These are phyloP conservation scores for Eulemur rufifrons DNA, from an alignment of 2,113 vertebrate genomes.

Conservation along the genomic window DNA sequence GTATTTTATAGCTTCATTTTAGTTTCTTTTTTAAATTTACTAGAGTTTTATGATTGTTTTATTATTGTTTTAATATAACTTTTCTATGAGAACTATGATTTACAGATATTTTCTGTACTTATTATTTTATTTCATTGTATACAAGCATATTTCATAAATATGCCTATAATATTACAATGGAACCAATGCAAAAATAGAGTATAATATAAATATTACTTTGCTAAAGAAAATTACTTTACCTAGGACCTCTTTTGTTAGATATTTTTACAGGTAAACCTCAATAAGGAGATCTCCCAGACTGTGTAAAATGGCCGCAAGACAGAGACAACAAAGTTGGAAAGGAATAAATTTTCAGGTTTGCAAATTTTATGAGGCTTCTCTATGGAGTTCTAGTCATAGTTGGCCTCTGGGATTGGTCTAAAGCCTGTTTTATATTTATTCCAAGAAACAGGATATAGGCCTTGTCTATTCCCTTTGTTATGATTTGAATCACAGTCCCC, in stretches of 20 bases:
- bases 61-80: slow-evolving; percentile 10
- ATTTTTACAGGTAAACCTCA: not conserved
- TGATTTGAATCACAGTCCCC: not conserved
- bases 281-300: not conserved
- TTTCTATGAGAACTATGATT: not conserved
- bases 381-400: not conserved
- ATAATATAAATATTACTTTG: slow-evolving; percentile 22
- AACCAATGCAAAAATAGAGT: not conserved
- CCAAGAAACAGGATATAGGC: not conserved
- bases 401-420: not conserved
- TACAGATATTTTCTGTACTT: not conserved
- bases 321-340: not conserved
- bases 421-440: not conserved
- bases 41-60: not conserved
- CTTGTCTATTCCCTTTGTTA: not conserved
- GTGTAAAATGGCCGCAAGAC: not conserved
- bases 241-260: not conserved
- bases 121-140: slow-evolving; percentile 8
- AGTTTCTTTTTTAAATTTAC: not conserved
- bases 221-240: not conserved
- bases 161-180: not conserved
- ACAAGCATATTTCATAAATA: not conserved
- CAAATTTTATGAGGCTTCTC: not conserved
- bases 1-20: not conserved
- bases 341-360: not conserved